A percentile compares a stretch with the other conserved stretches of the same genome.
phyloP scores from a whole-genome alignment of 2,797 vertebrate species.

The Sternotherus odoratus region DNA sequence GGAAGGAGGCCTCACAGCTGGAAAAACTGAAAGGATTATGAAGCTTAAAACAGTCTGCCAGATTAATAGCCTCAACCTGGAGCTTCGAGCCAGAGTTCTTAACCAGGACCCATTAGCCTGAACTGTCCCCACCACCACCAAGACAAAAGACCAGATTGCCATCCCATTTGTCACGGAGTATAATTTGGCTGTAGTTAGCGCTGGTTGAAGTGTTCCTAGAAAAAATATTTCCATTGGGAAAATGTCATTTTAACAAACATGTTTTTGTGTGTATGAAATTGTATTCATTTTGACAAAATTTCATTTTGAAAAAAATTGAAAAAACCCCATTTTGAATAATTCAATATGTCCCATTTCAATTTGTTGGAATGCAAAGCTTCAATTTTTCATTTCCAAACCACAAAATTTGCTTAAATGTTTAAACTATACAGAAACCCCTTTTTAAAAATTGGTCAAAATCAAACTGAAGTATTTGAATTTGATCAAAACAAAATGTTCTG shows the following conservation, averaged over 20 bases:
- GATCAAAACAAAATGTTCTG: background rate
- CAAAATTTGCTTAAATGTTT: background rate
- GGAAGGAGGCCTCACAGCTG: background rate
- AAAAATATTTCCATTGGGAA: background rate
- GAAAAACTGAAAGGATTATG: constrained; percentile 36
- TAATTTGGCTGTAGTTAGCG: background rate
- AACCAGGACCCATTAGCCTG: background rate
- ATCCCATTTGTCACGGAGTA: background rate
- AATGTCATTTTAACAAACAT: background rate
- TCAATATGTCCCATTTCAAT: background rate
- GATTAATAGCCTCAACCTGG: constrained; percentile 13
- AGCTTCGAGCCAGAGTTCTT: background rate
- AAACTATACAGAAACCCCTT: background rate
- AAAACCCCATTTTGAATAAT: background rate
- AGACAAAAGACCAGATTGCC: background rate
- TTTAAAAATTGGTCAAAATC: background rate
- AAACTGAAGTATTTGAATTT: background rate
- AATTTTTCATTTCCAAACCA: background rate
- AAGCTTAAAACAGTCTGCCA: background rate
- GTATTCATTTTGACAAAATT: background rate
- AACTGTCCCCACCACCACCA: background rate
- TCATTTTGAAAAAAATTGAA: background rate
- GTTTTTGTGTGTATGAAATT: background rate
- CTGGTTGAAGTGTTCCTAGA: background rate
- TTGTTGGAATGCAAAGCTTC: background rate